phyloP scores from a whole-genome alignment of 2,797 vertebrate species.

The Cuniculus paca region DNA sequence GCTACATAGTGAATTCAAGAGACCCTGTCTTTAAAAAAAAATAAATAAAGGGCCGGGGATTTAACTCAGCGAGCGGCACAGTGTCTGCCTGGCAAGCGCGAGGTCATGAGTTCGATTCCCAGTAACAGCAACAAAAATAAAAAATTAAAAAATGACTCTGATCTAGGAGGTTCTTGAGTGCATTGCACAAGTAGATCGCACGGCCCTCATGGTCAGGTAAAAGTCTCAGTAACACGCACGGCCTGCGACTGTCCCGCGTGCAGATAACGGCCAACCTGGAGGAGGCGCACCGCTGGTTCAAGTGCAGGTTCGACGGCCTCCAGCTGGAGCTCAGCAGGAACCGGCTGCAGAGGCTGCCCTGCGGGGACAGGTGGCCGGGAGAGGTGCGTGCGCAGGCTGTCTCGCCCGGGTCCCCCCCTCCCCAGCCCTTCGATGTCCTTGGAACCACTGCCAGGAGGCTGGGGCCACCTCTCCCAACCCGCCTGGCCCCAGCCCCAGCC shows the following conservation, averaged over 20 bases:
- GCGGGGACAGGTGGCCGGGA: conserved; percentile 60
- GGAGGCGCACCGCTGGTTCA: conserved; percentile 87
- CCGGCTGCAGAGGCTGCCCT: conserved; percentile 66
- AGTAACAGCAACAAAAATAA: too few species aligned
- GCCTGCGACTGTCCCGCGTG: background rate
- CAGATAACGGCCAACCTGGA: conserved; percentile 87
- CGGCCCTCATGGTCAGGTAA: background rate
- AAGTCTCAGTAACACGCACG: background rate
- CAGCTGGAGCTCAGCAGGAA: conserved; percentile 83
- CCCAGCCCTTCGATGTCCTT: conserved; percentile 19
- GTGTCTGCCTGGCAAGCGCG: too few species aligned
- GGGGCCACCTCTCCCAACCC: background rate
- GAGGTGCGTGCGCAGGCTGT: background rate
- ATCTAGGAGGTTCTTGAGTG: background rate
- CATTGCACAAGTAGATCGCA: background rate
- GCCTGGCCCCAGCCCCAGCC: background rate
- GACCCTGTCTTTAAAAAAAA: background rate
- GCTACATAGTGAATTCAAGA: background rate
- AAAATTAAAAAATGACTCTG: background rate
- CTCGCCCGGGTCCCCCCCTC: background rate
- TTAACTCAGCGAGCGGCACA: too few species aligned
- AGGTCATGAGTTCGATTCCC: too few species aligned
- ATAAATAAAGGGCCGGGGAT: background rate
- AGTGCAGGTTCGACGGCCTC: conserved; percentile 84
- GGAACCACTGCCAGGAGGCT: background rate